These are phyloP conservation scores for Zenarchopterus dispar DNA, from an alignment of 2,797 vertebrate species.

Conservation along the genomic window DNA sequence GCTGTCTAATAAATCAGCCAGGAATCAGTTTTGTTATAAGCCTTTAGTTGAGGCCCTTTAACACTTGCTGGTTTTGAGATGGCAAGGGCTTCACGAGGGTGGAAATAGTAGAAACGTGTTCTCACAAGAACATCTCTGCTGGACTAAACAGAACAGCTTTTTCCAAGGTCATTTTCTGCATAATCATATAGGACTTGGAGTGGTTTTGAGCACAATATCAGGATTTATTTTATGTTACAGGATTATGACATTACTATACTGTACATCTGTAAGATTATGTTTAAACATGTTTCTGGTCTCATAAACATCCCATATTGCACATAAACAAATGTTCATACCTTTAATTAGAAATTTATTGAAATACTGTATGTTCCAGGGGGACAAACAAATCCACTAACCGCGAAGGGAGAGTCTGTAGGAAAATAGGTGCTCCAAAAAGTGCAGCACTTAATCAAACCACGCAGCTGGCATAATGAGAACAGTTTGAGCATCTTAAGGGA, in stretches of 20 bases:
- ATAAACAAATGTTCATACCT: neutral
- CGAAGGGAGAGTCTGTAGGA: conserved; percentile 26
- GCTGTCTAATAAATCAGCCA: neutral
- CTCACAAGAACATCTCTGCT: neutral
- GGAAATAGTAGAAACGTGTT: neutral
- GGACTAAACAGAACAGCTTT: neutral
- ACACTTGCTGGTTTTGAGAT: neutral
- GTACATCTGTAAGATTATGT: neutral
- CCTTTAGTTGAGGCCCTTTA: conserved; percentile 9
- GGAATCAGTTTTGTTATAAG: neutral
- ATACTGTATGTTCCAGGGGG: neutral
- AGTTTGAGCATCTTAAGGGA: conserved; percentile 34
- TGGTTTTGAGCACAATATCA: conserved; percentile 1
- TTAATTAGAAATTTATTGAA: conserved; percentile 12
- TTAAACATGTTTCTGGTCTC: neutral
- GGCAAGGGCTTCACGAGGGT: neutral
- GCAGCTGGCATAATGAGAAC: conserved; percentile 61
- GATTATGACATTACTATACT: too few species aligned
- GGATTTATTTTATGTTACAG: conserved; percentile 4
- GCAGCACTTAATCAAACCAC: conserved; percentile 53
- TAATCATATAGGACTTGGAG: neutral
- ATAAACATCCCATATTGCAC: neutral
- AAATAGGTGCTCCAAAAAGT: conserved; percentile 62
- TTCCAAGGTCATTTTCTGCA: neutral
- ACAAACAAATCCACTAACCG: conserved; percentile 19